Percentiles rank a stretch among this genome's conserved stretches.
phyloP scores from a whole-genome alignment of 2,113 vertebrate species.

The Neogobius melanostomus region DNA sequence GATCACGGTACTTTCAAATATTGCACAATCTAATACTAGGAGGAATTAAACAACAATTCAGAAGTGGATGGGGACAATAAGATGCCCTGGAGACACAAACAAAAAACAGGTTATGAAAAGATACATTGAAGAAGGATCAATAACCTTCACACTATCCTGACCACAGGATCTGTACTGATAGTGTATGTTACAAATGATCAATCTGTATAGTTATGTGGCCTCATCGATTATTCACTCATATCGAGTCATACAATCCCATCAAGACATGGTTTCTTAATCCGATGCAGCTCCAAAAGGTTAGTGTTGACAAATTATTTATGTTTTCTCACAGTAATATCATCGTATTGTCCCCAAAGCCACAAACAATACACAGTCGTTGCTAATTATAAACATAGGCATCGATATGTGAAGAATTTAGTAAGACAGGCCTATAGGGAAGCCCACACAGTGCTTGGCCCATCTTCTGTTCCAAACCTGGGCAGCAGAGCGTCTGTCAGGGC shows the following conservation, averaged over 20 bases:
- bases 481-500: constrained; percentile 51
- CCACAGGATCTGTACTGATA: too few species aligned
- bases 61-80: constrained; percentile 23
- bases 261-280: too few species aligned
- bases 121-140: too few species aligned
- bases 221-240: too few species aligned
- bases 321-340: not conserved
- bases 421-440: constrained; percentile 42
- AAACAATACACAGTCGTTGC: constrained; percentile 41
- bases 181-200: too few species aligned
- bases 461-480: constrained; percentile 53
- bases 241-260: too few species aligned
- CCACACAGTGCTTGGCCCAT: constrained; percentile 26
- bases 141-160: too few species aligned
- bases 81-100: constrained; percentile 2
- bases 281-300: too few species aligned
- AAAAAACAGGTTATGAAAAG: not conserved
- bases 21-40: constrained; percentile 47
- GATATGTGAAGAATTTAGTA: constrained; percentile 40
- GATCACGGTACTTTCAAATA: constrained; percentile 26
- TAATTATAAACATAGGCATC: constrained; percentile 36
- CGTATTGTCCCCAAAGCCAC: not conserved
- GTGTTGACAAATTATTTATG: not conserved
- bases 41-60: constrained; percentile 21
- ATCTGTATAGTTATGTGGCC: too few species aligned